Conservation (phyloP, 2,797 vertebrate species). For the Falco concolor region DNA sequence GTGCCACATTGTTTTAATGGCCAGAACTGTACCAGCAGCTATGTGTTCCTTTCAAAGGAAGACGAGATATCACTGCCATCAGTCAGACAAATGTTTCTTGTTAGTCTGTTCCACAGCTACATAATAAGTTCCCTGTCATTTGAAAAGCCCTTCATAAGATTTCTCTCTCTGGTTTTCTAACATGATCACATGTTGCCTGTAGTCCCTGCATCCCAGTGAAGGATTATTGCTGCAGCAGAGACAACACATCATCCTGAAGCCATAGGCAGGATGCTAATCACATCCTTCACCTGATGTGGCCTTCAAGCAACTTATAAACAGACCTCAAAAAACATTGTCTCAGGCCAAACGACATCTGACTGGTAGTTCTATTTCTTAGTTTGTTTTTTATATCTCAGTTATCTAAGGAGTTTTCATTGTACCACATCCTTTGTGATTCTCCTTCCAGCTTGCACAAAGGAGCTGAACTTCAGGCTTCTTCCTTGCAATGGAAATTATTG, state of each 20-base stretch:
- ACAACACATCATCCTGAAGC: not conserved
- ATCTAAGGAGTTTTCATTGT: not conserved
- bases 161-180: not conserved
- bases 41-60: conserved; percentile 28
- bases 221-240: not conserved
- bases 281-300: not conserved
- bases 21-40: conserved; percentile 65
- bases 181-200: not conserved
- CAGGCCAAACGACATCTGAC: not conserved
- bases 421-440: not conserved
- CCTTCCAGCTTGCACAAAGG: not conserved
- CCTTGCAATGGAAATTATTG: not conserved
- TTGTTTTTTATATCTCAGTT: not conserved
- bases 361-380: not conserved
- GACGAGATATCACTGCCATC: conserved; percentile 47
- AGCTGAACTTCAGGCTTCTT: not conserved
- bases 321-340: not conserved
- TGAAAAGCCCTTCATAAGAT: not conserved
- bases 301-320: not conserved
- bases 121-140: conserved; percentile 30
- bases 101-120: conserved; percentile 37
- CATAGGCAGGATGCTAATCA: not conserved
- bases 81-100: conserved; percentile 60
- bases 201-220: not conserved
- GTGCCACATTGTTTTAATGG: conserved; percentile 54